Conservation (phyloP, 2,888 invertebrate species). For the Dynastes grantii region DNA sequence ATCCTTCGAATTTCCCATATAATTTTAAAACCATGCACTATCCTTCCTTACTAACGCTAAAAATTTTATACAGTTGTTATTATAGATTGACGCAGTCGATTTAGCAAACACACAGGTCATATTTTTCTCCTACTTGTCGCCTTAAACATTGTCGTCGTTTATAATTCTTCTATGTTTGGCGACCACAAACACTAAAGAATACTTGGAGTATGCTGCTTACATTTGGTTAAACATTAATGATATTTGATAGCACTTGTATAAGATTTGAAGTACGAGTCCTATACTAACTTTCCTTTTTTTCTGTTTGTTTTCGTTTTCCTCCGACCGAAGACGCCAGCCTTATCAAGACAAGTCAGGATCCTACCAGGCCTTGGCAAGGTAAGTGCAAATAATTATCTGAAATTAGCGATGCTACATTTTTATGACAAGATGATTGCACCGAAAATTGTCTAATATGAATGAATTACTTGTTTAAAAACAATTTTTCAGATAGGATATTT, state of each 20-base stretch:
- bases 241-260: conserved; percentile 33
- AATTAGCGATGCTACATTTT: not conserved
- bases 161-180: not conserved
- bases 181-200: not conserved
- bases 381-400: conserved; percentile 59
- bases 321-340: conserved; percentile 59
- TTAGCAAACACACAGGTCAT: conserved; percentile 49
- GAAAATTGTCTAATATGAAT: too few species aligned
- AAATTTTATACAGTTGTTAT: conserved; percentile 44
- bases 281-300: conserved; percentile 54
- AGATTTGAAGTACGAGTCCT: conserved; percentile 40
- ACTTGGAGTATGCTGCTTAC: not conserved
- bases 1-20: conserved; percentile 1
- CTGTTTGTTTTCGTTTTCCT: conserved; percentile 55
- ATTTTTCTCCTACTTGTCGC: not conserved
- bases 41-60: conserved; percentile 44
- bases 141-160: not conserved
- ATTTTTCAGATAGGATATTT: too few species aligned
- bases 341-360: conserved; percentile 70
- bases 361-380: conserved; percentile 71
- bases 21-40: conserved; percentile 9
- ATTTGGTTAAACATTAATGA: conserved; percentile 1
- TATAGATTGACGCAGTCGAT: conserved; percentile 47
- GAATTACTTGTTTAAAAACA: too few species aligned
- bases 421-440: too few species aligned